phyloP scores from a whole-genome alignment of 30 jellyfish, hydroid and myxozoan genomes.

The Turritopsis rubra region DNA sequence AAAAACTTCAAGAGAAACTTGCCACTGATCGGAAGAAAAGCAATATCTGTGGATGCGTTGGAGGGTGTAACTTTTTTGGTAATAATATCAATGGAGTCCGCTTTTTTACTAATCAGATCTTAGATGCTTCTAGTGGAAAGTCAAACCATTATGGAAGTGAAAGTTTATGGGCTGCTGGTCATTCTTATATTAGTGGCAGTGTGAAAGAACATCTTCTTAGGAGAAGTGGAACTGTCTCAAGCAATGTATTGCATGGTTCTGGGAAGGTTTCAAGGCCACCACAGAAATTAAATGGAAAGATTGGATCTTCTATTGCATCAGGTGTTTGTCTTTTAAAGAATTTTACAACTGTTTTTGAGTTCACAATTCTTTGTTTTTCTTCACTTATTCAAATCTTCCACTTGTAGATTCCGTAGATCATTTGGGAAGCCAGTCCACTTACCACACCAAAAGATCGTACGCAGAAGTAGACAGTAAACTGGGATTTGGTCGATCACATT shows the following conservation, averaged over 20 bases:
- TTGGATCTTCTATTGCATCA: not conserved
- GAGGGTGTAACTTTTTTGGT: conserved; percentile 93
- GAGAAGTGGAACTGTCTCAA: conserved; percentile 24
- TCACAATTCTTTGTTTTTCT: no score
- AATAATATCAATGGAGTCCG: conserved; percentile 86
- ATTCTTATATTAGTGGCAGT: not conserved
- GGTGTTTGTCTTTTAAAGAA: not conserved
- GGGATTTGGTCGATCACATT: conserved; percentile 55
- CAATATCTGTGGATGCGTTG: conserved; percentile 90
- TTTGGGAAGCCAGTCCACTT: not conserved
- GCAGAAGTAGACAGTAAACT: conserved; percentile 41
- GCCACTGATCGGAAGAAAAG: conserved; percentile 71
- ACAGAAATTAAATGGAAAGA: not conserved
- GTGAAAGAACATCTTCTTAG: conserved; percentile 23
- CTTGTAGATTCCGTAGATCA: conserved; percentile 10
- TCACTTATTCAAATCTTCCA: no score
- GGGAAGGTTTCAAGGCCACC: not conserved
- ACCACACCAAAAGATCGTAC: not conserved
- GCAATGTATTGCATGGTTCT: conserved; percentile 1
- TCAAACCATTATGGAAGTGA: conserved; percentile 88
- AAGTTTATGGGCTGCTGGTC: conserved; percentile 93
- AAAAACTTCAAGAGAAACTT: conserved; percentile 39
- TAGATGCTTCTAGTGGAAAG: conserved; percentile 69
- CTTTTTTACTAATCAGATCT: conserved; percentile 69
- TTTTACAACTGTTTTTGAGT: no score